Percentiles rank a stretch among this genome's conserved stretches.
Conservation (phyloP, 1,140 invertebrate species). For the Heliconius congener region DNA sequence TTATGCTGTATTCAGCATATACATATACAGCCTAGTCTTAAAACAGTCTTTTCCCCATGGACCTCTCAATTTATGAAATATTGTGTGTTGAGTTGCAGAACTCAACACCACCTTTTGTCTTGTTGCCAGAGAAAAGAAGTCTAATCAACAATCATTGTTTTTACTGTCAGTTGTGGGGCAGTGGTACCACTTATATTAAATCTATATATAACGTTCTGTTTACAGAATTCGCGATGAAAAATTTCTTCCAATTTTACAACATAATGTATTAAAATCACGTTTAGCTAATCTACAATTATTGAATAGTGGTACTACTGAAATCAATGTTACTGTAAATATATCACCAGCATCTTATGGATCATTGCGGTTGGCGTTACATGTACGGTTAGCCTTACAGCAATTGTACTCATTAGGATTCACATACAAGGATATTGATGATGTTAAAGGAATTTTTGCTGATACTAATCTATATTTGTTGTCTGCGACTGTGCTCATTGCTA, state of each 20-base stretch:
- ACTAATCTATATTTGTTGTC: slow-evolving; percentile 97
- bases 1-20: too few species aligned
- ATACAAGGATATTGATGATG: slow-evolving; percentile 97
- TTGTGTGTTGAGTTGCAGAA: too few species aligned
- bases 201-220: background rate
- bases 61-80: too few species aligned
- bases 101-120: too few species aligned
- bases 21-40: too few species aligned
- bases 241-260: slow-evolving; percentile 92
- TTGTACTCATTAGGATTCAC: slow-evolving; percentile 92
- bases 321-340: slow-evolving; percentile 83
- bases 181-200: background rate
- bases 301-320: slow-evolving; percentile 80
- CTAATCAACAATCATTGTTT: too few species aligned
- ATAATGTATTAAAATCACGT: slow-evolving; percentile 91
- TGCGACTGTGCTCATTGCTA: slow-evolving; percentile 94
- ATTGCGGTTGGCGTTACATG: slow-evolving; percentile 88
- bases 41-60: too few species aligned
- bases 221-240: slow-evolving; percentile 84
- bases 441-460: slow-evolving; percentile 97
- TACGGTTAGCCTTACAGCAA: slow-evolving; percentile 89
- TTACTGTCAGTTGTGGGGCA: too few species aligned
- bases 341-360: slow-evolving; percentile 86
- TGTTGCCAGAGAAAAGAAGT: too few species aligned
- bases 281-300: slow-evolving; percentile 87